These are phyloP conservation scores for Drosophila vallismaia DNA, from an alignment of 2,888 invertebrate species.

Conservation along the genomic window DNA sequence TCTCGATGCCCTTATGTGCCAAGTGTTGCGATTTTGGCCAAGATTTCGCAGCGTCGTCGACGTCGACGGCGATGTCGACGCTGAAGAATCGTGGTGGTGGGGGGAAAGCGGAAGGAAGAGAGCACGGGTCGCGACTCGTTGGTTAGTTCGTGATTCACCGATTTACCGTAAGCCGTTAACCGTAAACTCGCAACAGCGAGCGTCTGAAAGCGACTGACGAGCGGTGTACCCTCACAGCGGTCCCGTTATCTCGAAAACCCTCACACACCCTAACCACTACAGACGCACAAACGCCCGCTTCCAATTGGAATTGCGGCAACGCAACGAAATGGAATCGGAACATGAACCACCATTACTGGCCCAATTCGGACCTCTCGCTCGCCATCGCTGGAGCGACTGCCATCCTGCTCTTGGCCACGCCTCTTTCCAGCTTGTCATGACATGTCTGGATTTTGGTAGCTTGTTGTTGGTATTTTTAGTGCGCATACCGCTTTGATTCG, in stretches of 20 bases:
- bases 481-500: conserved; percentile 81
- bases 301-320: conserved; percentile 71
- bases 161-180: conserved; percentile 25
- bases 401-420: conserved; percentile 54
- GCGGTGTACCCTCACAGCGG: conserved; percentile 32
- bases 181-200: conserved; percentile 36
- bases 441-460: conserved; percentile 71
- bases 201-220: conserved; percentile 34
- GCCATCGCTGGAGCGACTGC: not conserved
- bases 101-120: conserved; percentile 13
- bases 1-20: conserved; percentile 29
- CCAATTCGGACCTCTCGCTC: conserved; percentile 11
- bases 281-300: conserved; percentile 30
- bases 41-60: conserved; percentile 52
- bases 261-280: conserved; percentile 1
- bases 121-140: conserved; percentile 24
- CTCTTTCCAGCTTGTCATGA: conserved; percentile 69
- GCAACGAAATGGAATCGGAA: conserved; percentile 52
- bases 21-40: conserved; percentile 44
- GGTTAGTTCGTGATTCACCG: conserved; percentile 23
- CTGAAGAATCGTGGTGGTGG: conserved; percentile 2
- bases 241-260: conserved; percentile 10
- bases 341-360: conserved; percentile 66
- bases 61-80: conserved; percentile 16
- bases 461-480: conserved; percentile 81